phyloP scores from a whole-genome alignment of 2,797 vertebrate genomes.

The Oceanodroma leucorhoa region DNA sequence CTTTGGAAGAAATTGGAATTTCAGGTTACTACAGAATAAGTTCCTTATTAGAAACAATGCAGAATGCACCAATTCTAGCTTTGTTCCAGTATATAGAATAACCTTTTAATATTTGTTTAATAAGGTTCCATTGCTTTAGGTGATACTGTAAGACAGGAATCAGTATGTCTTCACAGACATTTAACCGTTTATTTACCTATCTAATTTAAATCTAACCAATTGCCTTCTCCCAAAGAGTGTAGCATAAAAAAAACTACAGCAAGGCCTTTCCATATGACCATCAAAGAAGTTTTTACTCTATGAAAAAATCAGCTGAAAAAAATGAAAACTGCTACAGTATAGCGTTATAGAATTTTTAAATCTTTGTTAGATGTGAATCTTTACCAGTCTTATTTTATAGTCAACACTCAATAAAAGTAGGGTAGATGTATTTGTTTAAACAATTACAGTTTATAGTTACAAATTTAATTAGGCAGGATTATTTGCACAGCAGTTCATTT shows the following conservation, averaged over 20 bases:
- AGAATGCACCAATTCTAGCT: background rate
- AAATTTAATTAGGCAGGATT: slow-evolving; percentile 46
- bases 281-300: background rate
- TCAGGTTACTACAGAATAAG: background rate
- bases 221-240: background rate
- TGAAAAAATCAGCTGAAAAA: background rate
- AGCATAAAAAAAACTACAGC: background rate
- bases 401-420: background rate
- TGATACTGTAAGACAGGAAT: background rate
- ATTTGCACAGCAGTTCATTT: slow-evolving; percentile 34
- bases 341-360: background rate
- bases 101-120: background rate
- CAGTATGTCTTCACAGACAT: background rate
- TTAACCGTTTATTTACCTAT: background rate
- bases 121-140: background rate
- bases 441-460: slow-evolving; percentile 18
- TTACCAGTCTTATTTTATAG: background rate
- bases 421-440: slow-evolving; percentile 21
- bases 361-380: background rate
- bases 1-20: background rate
- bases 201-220: background rate
- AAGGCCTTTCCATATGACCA: background rate
- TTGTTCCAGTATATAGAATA: background rate
- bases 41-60: background rate
- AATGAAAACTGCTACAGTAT: background rate